Conservation (phyloP, 2,888 invertebrate genomes). For the Dioctria rufipes region DNA sequence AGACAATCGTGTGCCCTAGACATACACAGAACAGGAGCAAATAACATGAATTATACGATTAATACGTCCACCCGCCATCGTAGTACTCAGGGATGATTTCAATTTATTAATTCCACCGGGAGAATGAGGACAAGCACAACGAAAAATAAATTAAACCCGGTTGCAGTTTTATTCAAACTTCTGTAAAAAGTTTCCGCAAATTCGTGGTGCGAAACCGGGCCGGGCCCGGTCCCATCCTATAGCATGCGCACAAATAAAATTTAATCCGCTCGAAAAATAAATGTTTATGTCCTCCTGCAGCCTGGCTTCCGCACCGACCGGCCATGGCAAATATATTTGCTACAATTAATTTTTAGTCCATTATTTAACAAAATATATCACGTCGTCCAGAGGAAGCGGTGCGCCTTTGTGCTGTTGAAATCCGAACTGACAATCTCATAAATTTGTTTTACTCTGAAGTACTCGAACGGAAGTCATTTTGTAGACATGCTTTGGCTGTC, state of each 20-base stretch:
- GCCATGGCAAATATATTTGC: slow-evolving; percentile 14
- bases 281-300: slow-evolving; percentile 9
- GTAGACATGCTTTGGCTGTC: too few relatives aligned
- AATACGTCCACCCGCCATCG: too few relatives aligned
- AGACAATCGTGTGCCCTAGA: background rate
- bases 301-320: background rate
- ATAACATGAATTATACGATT: slow-evolving; percentile 12
- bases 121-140: slow-evolving; percentile 26
- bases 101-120: slow-evolving; percentile 41
- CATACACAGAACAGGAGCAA: slow-evolving; percentile 7
- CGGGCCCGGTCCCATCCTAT: background rate
- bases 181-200: slow-evolving; percentile 28
- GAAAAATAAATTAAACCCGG: slow-evolving; percentile 39
- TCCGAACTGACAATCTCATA: background rate
- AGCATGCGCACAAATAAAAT: slow-evolving; percentile 19
- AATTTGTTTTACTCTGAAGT: too few relatives aligned
- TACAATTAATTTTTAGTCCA: slow-evolving; percentile 23
- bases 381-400: background rate
- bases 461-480: too few relatives aligned
- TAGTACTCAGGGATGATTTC: slow-evolving; percentile 26
- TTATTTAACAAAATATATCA: slow-evolving; percentile 13
- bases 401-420: slow-evolving; percentile 16
- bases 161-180: slow-evolving; percentile 43
- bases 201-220: slow-evolving; percentile 18
- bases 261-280: slow-evolving; percentile 21